Evolutionary conservation across 2,888 invertebrate species (phyloP), one percentile per base, ranked within the genome.

Genomic region (Graphium colonna): DNA sequence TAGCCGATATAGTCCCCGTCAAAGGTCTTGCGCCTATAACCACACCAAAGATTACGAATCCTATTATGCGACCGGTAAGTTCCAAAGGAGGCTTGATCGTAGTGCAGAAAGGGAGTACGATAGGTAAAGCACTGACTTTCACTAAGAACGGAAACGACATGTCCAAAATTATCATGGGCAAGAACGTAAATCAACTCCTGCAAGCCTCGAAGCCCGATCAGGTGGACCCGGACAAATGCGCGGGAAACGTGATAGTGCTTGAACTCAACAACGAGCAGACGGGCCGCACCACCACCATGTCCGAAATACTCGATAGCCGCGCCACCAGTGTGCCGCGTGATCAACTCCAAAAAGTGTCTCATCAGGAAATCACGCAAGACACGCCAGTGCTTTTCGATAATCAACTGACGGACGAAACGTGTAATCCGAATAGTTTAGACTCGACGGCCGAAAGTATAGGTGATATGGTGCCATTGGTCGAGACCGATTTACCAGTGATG

Each of bases 21-120:
- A 88, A 88, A 60, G 87, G 86, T 0, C 65, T 84, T 55, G 65
- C 85, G 3, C 83, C 88, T 1, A 68, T 79, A 16, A 64, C 79
- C 1, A 75, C 82, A n/a, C 72, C 86, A 10, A 86, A 84, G 75
- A 77, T 83, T 17, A 73, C 78, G 4, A 87, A 84, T 62, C 87
- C 90, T 1, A 86, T 90, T 46, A 77, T 88, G 16, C 71, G 90
- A 56, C 81, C 87, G 15, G 75, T 80, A 41, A 84, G 77, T 59
- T 73, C 87, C 17, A 92, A 92, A 73, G 90, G 91, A 47, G 92
- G 90, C 67, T 85, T 92, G 17, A 92, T 92, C 61, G 91, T 92
- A 16, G 91, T 92, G 18, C 91, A 91, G 65, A 92, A 92, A 68
- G 91, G 91, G 39, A 81, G 89, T 16, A 75, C 90, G 21, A 75